Conservation (phyloP, 2,888 invertebrate species). For the Parelbella ahira region DNA sequence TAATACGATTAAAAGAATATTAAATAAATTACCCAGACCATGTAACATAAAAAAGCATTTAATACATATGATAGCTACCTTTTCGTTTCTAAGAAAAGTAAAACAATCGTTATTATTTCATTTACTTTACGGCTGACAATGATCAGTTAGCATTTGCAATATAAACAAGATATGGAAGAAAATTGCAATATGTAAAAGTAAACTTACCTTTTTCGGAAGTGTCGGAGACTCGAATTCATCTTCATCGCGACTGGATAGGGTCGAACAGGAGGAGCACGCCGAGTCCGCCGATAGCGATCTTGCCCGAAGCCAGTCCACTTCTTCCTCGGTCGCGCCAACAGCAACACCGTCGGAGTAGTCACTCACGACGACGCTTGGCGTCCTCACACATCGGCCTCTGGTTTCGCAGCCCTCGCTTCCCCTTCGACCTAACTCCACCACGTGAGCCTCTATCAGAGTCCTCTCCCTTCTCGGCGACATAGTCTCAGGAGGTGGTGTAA, state of each 20-base stretch:
- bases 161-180: too few species aligned
- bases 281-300: slow-evolving; percentile 83
- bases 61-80: too few species aligned
- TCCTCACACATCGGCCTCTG: slow-evolving; percentile 83
- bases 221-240: slow-evolving; percentile 75
- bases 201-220: slow-evolving; percentile 74
- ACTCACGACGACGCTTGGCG: slow-evolving; percentile 92
- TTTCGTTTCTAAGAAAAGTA: too few species aligned
- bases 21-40: too few species aligned
- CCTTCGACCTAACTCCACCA: slow-evolving; percentile 79
- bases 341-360: slow-evolving; percentile 88
- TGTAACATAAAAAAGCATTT: too few species aligned
- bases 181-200: not conserved
- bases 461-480: slow-evolving; percentile 66
- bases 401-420: slow-evolving; percentile 72
- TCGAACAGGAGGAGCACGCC: slow-evolving; percentile 88
- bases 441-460: slow-evolving; percentile 74
- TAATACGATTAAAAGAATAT: too few species aligned
- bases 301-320: slow-evolving; percentile 68
- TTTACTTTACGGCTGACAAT: too few species aligned
- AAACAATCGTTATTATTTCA: too few species aligned
- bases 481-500: slow-evolving; percentile 62
- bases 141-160: too few species aligned
- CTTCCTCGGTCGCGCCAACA: slow-evolving; percentile 69
- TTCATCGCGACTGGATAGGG: slow-evolving; percentile 87